A percentile compares a stretch with the other conserved stretches of the same genome.
Conservation (phyloP, 1,140 invertebrate genomes). For the Drosophila yakuba region DNA sequence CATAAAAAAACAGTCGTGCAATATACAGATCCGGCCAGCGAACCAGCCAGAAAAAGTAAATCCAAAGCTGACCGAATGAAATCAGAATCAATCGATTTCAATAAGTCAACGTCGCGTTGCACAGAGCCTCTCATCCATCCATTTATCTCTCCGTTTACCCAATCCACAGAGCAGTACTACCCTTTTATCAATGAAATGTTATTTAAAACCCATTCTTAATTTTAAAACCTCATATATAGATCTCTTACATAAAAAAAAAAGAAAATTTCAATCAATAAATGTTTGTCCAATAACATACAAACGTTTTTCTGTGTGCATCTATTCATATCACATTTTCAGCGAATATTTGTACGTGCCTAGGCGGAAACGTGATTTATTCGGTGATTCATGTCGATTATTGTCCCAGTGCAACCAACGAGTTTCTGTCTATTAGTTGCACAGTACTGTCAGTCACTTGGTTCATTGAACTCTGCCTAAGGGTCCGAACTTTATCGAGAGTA, state of each 20-base stretch:
- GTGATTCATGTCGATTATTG: slow-evolving; percentile 59
- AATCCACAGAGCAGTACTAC: background rate
- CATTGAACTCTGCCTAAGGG: slow-evolving; percentile 57
- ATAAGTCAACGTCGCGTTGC: slow-evolving; percentile 55
- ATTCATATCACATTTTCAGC: slow-evolving; percentile 27
- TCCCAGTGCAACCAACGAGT: slow-evolving; percentile 2
- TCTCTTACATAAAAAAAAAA: no score
- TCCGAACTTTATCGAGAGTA: slow-evolving; percentile 36
- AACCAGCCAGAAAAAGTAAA: background rate
- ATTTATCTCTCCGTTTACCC: slow-evolving; percentile 25
- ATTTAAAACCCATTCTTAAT: no score
- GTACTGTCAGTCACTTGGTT: slow-evolving; percentile 31
- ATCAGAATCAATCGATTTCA: slow-evolving; percentile 67
- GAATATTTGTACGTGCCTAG: slow-evolving; percentile 65
- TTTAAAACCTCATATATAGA: no score
- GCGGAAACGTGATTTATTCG: slow-evolving; percentile 58
- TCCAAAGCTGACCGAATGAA: slow-evolving; percentile 27
- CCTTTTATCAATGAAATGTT: background rate
- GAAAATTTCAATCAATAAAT: no score
- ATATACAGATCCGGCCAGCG: slow-evolving; percentile 55
- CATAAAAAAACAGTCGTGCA: slow-evolving; percentile 32
- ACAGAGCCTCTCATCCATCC: slow-evolving; percentile 36
- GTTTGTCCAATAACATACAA: background rate
- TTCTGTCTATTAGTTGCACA: slow-evolving; percentile 7
- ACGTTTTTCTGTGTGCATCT: background rate